Base-by-base conservation (phyloP, 2,113 vertebrate species). In the Ariopsis seemanni region DNA sequence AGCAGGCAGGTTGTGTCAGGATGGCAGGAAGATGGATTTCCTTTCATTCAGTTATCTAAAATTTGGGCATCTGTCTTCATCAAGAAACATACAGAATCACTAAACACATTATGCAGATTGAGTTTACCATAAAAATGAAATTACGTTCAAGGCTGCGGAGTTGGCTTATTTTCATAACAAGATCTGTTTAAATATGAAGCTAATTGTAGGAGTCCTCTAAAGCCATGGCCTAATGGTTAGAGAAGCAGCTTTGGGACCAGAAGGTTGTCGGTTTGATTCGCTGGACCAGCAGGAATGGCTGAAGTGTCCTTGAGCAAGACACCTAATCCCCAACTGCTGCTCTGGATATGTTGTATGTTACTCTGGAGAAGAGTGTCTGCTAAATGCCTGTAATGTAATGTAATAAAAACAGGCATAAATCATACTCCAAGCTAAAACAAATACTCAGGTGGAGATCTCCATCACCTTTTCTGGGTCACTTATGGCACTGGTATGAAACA, bases 1-100 rank as follows among this genome's bases (percentile, higher is more conserved):
- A 77, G 78, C n/a, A 65, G 50, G 27, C 71, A 42, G 42, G 42
- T 42, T 8, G 25, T 10, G 57, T 34, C 48, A 65, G 85, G 60
- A 30, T 71, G 81, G 42, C 80, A 75, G 85, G 82, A 86, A 79
- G 80, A 89, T 86, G 80, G 58, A 86, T 89, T 63, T 71, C 85
- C 58, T 83, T 77, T 89, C 85, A 89, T 86, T 83, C 71, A 53
- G 42, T 27, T 4, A 52, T 7, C 65, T 69, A 52, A 55, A 83
- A 82, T 52, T 71, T 80, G 62, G 58, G 18, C 85, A 89, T 86
- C 81, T 62, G 74, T 86, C 85, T 86, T 86, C 80, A 77, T 86
- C 82, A 86, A 80, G 58, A 57, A 22, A 82, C 62, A 72, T 22
- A 60, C 22, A 9, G 69, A 82, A 84, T 63, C 20, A 63, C 74